These are phyloP conservation scores for Drosophila quasianomalipes DNA, from an alignment of 2,888 invertebrate species.

Conservation along the genomic window DNA sequence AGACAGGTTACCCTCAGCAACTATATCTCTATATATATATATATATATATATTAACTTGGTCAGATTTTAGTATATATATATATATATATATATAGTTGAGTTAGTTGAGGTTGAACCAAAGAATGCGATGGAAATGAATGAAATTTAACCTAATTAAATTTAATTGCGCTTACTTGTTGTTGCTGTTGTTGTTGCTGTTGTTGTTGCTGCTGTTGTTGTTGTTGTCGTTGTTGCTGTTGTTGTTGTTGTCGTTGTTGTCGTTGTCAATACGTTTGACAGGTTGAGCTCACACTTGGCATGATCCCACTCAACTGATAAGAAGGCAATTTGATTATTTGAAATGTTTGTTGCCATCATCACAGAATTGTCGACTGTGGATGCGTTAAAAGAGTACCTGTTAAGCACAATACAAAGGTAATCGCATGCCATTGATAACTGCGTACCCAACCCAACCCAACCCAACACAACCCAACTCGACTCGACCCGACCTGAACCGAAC, in stretches of 20 bases:
- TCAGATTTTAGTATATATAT: background rate
- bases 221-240: background rate
- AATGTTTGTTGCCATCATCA: slow-evolving; percentile 3
- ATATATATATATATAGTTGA: background rate
- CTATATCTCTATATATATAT: background rate
- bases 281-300: slow-evolving; percentile 29
- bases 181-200: slow-evolving; percentile 1
- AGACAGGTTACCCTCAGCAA: background rate
- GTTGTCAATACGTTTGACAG: slow-evolving; percentile 31
- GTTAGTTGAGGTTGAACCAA: slow-evolving; percentile 13
- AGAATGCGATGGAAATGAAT: slow-evolving; percentile 15
- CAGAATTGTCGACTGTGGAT: background rate
- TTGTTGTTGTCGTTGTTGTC: background rate
- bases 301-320: slow-evolving; percentile 37
- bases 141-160: slow-evolving; percentile 53
- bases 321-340: slow-evolving; percentile 11
- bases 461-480: no score
- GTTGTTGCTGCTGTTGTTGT: background rate
- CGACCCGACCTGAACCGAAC: background rate
- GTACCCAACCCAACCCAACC: background rate
- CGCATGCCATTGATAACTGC: slow-evolving; percentile 9
- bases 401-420: slow-evolving; percentile 23
- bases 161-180: slow-evolving; percentile 40
- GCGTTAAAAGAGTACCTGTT: slow-evolving; percentile 14
- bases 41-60: no score